phyloP scores from a whole-genome alignment of 2,797 vertebrate species.

The Morus bassanus region DNA sequence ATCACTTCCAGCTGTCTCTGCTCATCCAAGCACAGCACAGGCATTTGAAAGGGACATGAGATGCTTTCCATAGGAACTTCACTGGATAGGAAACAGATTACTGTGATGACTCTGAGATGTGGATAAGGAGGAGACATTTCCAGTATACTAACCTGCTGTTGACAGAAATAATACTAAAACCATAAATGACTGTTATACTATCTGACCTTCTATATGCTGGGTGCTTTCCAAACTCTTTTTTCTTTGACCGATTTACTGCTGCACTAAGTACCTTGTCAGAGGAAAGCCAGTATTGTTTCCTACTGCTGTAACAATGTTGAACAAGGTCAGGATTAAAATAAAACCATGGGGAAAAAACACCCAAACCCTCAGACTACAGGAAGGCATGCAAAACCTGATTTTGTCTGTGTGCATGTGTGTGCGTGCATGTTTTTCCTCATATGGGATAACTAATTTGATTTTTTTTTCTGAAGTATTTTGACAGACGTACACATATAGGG shows the following conservation, averaged over 20 bases:
- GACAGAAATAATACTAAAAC: not conserved
- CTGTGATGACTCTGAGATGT: not conserved
- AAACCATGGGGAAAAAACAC: not conserved
- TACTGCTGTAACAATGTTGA: not conserved
- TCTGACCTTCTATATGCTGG: not conserved
- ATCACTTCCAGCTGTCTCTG: constrained; percentile 39
- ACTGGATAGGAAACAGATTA: not conserved
- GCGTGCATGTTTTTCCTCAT: not conserved
- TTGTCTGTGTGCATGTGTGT: not conserved
- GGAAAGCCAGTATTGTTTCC: not conserved
- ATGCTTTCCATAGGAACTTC: not conserved
- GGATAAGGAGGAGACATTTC: not conserved
- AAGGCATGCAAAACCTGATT: not conserved
- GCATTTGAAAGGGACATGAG: not conserved
- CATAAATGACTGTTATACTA: not conserved
- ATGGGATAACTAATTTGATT: not conserved
- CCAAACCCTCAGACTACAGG: not conserved
- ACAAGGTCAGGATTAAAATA: not conserved
- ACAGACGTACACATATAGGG: not conserved
- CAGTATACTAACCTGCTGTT: not conserved
- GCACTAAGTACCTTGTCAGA: not conserved
- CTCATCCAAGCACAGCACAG: not conserved
- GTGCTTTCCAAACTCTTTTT: not conserved
- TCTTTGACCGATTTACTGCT: not conserved
- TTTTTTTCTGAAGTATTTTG: not conserved